Conservation (phyloP, 2,113 vertebrate species). For the Eira barbara region DNA sequence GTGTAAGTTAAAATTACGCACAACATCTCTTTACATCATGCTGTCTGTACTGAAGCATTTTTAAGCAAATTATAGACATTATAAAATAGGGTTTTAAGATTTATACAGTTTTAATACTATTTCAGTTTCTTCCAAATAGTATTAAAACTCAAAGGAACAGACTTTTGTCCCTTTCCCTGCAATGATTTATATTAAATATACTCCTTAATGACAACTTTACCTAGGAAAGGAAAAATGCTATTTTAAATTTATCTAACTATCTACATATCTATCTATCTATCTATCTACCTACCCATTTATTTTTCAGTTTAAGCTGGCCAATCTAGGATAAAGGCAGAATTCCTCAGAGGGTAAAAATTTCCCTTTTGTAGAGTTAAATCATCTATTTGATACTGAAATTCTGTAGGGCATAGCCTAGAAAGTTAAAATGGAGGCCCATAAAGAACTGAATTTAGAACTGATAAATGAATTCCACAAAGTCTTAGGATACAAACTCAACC, state of each 20-base stretch:
- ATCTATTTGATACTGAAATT: background rate
- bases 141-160: background rate
- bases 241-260: background rate
- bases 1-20: conserved; percentile 42
- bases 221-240: background rate
- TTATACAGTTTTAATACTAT: background rate
- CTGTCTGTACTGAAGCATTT: background rate
- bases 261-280: background rate
- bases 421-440: background rate
- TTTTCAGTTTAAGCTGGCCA: background rate
- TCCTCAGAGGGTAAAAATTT: background rate
- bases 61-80: conserved; percentile 11
- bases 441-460: background rate
- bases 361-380: background rate
- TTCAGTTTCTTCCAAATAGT: background rate
- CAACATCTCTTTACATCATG: background rate
- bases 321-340: background rate
- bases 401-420: background rate
- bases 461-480: background rate
- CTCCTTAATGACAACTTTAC: background rate
- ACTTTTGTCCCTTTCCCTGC: background rate
- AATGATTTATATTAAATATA: background rate
- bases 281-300: background rate
- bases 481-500: background rate
- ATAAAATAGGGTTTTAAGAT: background rate